phyloP scores from a whole-genome alignment of 2,113 vertebrate species.

The Tragelaphus imberbis region DNA sequence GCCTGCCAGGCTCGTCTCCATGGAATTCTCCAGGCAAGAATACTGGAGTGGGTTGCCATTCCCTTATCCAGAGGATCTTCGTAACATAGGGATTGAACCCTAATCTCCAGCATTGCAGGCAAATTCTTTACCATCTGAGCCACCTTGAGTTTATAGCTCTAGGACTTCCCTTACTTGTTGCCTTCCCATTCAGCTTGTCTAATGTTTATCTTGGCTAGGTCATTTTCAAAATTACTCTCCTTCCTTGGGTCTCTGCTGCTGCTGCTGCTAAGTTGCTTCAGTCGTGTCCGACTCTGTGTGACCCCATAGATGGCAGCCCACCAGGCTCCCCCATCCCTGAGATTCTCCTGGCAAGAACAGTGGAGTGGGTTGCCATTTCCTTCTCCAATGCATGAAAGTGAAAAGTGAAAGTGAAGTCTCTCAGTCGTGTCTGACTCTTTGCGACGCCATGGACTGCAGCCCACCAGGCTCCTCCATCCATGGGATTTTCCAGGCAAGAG shows the following conservation, averaged over 20 bases:
- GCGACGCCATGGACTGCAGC: no score
- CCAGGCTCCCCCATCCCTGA: no score
- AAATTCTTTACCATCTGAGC: background rate
- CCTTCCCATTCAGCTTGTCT: background rate
- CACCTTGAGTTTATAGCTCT: background rate
- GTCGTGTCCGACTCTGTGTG: no score
- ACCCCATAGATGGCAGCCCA: no score
- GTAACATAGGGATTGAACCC: background rate
- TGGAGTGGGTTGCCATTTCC: no score
- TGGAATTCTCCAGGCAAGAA: background rate
- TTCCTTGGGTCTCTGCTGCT: background rate
- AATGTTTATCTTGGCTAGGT: background rate
- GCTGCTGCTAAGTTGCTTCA: no score
- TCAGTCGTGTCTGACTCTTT: no score
- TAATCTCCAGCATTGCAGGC: background rate
- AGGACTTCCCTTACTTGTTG: background rate
- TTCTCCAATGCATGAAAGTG: no score
- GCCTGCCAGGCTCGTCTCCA: background rate
- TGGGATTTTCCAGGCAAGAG: no score
- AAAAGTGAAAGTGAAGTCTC: no score
- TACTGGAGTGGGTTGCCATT: background rate
- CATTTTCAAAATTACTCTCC: background rate
- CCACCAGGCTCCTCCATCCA: no score
- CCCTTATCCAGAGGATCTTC: background rate
- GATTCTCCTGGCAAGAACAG: no score